Percentiles rank a stretch among this genome's conserved stretches.
phyloP scores from a whole-genome alignment of 2,113 vertebrate genomes.

The Zosterops lateralis region DNA sequence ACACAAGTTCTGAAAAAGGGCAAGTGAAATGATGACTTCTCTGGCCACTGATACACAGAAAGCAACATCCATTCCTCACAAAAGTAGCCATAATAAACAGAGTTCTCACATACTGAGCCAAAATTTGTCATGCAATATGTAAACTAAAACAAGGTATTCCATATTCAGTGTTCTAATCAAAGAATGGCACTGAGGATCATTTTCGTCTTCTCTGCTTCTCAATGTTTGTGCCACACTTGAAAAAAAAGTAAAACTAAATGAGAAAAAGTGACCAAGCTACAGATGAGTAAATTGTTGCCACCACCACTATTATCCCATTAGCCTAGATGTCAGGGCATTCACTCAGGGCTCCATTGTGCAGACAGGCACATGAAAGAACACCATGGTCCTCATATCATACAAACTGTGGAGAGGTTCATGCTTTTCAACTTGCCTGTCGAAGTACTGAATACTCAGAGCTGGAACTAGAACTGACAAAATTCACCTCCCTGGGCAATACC shows the following conservation, averaged over 20 bases:
- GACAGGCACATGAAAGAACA: neutral
- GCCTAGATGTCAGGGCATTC: neutral
- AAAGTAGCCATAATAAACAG: neutral
- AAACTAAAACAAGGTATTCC: neutral
- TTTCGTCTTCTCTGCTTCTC: neutral
- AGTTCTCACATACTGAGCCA: neutral
- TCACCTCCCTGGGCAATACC: neutral
- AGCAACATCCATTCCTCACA: neutral
- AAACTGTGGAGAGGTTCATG: neutral
- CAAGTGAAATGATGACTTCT: neutral
- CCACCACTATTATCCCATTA: neutral
- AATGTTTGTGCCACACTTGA: neutral
- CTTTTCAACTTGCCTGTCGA: neutral
- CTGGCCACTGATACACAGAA: neutral
- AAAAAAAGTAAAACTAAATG: neutral
- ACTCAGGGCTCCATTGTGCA: neutral
- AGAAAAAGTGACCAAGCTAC: neutral
- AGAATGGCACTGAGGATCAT: neutral
- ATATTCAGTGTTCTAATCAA: neutral
- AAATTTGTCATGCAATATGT: neutral
- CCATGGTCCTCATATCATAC: rapidly evolving
- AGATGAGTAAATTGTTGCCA: neutral
- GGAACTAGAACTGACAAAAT: neutral
- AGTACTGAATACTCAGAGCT: neutral
- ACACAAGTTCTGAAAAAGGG: neutral